Conservation (phyloP, 2,888 invertebrate genomes). For the Neria commutata region DNA sequence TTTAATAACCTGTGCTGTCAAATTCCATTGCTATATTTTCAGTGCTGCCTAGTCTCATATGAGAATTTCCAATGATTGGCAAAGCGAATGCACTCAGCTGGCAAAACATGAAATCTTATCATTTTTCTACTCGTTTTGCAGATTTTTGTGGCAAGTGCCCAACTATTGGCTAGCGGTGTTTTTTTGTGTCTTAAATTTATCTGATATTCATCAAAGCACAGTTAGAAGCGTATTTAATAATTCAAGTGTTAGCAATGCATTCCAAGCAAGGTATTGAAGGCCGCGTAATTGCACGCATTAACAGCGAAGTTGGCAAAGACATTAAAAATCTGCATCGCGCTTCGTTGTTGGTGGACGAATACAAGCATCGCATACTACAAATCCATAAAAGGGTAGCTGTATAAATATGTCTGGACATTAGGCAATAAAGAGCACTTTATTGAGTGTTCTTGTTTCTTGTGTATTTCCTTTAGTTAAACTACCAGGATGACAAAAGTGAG, state of each 20-base stretch:
- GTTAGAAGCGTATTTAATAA: too few relatives aligned
- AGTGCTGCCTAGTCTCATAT: too few relatives aligned
- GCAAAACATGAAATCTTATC: too few relatives aligned
- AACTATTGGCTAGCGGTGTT: too few relatives aligned
- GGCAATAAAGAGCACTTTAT: background rate
- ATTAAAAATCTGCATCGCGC: conserved; percentile 65
- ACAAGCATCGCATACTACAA: conserved; percentile 45
- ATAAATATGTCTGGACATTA: background rate
- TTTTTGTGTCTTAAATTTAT: too few relatives aligned
- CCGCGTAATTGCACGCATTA: conserved; percentile 64
- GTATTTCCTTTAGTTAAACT: conserved; percentile 64
- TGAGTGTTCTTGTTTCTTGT: background rate
- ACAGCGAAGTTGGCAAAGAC: conserved; percentile 65
- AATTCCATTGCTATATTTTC: too few relatives aligned
- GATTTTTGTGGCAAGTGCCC: too few relatives aligned
- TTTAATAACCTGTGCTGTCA: too few relatives aligned
- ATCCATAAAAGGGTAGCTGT: conserved; percentile 49
- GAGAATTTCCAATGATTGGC: too few relatives aligned
- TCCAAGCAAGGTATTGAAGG: conserved; percentile 48
- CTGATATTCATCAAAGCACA: too few relatives aligned
- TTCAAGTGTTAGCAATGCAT: conserved; percentile 33
- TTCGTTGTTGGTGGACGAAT: conserved; percentile 60
- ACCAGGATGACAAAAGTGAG: conserved; percentile 69
- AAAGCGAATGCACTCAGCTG: too few relatives aligned
- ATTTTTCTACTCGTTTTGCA: too few relatives aligned